These are phyloP conservation scores for Lytechinus pictus DNA, from an alignment of 35 echinoderm and acorn worm genomes.

Conservation along the genomic window DNA sequence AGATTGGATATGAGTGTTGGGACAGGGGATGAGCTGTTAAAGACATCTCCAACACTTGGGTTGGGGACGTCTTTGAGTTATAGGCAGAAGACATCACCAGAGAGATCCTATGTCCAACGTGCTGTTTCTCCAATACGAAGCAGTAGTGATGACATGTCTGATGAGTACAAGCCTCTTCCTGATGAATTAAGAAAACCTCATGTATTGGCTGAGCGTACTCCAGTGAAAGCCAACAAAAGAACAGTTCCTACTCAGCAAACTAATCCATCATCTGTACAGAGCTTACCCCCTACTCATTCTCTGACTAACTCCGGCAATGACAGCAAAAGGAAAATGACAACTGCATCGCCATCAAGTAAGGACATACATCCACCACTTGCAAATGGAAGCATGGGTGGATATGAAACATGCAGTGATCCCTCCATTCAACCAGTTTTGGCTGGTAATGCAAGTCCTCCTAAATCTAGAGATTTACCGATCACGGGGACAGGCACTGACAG, in stretches of 20 bases:
- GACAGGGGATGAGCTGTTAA: background rate
- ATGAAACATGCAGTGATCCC: background rate
- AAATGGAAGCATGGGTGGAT: background rate
- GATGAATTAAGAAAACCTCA: slow-evolving; percentile 27
- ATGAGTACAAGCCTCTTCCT: slow-evolving; percentile 39
- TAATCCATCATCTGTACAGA: background rate
- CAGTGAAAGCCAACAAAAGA: background rate
- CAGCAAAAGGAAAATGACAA: background rate
- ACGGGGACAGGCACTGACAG: background rate
- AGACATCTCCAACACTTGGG: background rate
- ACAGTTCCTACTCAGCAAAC: background rate
- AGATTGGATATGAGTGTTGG: background rate
- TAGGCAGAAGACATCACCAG: background rate
- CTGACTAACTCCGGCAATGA: background rate
- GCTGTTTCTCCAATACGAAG: background rate
- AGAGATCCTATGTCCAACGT: background rate
- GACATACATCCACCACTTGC: background rate
- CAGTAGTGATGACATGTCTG: slow-evolving; percentile 35
- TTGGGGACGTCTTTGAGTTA: background rate
- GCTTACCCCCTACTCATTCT: background rate
- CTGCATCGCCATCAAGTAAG: background rate
- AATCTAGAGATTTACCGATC: background rate
- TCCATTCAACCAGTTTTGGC: background rate
- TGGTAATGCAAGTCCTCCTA: background rate
- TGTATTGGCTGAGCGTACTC: background rate